phyloP scores from a whole-genome alignment of 2,797 vertebrate genomes.

The Alectoris magna region DNA sequence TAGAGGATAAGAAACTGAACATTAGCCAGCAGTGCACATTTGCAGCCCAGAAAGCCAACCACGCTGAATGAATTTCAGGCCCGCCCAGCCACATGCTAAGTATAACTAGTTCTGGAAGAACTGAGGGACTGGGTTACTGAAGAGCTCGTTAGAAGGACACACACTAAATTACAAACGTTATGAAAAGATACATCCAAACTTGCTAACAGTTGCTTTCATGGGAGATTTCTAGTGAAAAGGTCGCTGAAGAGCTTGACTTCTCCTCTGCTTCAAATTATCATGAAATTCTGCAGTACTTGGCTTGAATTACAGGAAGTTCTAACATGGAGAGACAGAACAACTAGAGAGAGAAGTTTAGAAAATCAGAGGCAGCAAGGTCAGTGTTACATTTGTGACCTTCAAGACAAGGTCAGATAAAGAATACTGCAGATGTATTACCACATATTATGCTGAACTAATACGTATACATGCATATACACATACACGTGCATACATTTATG shows the following conservation, averaged over 20 bases:
- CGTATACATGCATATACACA: neutral
- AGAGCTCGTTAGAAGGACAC: conserved; percentile 27
- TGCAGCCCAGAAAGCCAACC: too few relatives aligned
- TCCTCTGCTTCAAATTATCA: conserved; percentile 50
- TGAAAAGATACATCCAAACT: conserved; percentile 45
- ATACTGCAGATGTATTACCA: neutral
- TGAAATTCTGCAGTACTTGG: neutral
- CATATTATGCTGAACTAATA: neutral
- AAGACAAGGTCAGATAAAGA: neutral
- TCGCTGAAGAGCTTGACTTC: conserved; percentile 53
- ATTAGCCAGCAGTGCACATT: too few relatives aligned
- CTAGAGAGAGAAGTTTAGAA: neutral
- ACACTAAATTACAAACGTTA: conserved; percentile 9
- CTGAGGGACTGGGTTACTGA: neutral
- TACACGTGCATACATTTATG: neutral
- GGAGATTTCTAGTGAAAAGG: conserved; percentile 61
- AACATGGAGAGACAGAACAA: neutral
- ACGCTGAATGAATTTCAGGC: neutral
- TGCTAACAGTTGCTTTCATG: conserved; percentile 39
- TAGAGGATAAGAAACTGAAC: too few relatives aligned
- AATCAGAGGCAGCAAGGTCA: conserved; percentile 13
- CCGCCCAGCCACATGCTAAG: neutral
- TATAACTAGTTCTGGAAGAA: neutral
- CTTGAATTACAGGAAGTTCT: neutral
- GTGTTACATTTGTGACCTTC: conserved; percentile 35